A percentile compares a stretch with the other conserved stretches of the same genome.
phyloP scores from a whole-genome alignment of 1,140 invertebrate genomes.

The Saccostrea glomerata region DNA sequence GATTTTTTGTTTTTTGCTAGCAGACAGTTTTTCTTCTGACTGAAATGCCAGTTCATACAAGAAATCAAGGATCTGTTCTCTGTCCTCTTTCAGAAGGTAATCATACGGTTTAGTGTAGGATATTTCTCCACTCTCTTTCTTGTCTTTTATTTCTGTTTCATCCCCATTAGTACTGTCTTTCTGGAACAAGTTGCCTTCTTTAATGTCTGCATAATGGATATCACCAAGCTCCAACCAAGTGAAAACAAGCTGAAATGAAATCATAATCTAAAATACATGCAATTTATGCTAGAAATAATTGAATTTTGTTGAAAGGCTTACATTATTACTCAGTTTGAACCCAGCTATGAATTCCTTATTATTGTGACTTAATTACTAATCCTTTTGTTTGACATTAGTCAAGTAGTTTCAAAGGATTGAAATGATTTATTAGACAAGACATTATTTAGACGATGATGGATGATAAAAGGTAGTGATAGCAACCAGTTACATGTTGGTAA shows the following conservation, averaged over 20 bases:
- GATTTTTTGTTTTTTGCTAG: not conserved
- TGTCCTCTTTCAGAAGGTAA: not conserved
- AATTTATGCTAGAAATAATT: too few species aligned
- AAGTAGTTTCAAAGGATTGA: too few species aligned
- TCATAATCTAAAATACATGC: not conserved
- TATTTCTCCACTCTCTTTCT: not conserved
- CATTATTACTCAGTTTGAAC: too few species aligned
- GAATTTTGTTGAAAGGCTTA: too few species aligned
- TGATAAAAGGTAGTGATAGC: too few species aligned
- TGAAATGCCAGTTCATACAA: not conserved
- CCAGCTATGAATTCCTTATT: too few species aligned
- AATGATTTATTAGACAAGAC: too few species aligned
- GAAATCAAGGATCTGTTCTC: not conserved
- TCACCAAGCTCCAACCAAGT: not conserved
- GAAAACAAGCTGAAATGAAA: not conserved
- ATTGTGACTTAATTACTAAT: too few species aligned
- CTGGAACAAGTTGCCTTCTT: not conserved
- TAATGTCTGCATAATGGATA: not conserved
- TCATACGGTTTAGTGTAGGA: slow-evolving; percentile 8
- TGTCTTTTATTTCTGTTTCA: not conserved
- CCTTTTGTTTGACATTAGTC: too few species aligned
- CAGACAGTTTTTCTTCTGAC: not conserved
- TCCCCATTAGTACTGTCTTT: not conserved
- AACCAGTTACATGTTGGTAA: too few species aligned
- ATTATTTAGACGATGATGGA: too few species aligned